phyloP scores from a whole-genome alignment of 2,797 vertebrate genomes.

The Eulemur albifrons region DNA sequence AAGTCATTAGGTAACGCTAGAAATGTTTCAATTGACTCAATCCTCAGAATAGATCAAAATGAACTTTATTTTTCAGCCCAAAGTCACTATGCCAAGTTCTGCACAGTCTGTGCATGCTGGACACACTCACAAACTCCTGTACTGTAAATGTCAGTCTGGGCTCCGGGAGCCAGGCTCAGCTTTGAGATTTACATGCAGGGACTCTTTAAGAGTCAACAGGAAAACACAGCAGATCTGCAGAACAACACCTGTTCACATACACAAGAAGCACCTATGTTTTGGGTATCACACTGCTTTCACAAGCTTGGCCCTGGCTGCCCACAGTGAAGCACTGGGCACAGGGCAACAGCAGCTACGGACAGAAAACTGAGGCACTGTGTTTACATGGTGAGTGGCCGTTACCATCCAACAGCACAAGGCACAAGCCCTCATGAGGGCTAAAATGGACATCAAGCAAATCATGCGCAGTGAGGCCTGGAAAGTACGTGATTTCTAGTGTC shows the following conservation, averaged over 20 bases:
- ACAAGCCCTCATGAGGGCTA: constrained; percentile 82
- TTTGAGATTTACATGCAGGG: constrained; percentile 86
- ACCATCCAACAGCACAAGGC: constrained; percentile 80
- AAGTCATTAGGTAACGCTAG: constrained; percentile 75
- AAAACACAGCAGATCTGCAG: constrained; percentile 81
- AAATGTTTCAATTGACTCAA: constrained; percentile 76
- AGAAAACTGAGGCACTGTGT: constrained; percentile 78
- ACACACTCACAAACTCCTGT: constrained; percentile 74
- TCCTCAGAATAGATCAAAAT: constrained; percentile 67
- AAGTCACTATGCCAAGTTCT: constrained; percentile 68
- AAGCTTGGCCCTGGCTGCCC: constrained; percentile 81
- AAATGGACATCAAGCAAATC: constrained; percentile 77
- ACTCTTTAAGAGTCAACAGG: constrained; percentile 84
- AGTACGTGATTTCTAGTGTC: constrained; percentile 66
- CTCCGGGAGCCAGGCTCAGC: constrained; percentile 83
- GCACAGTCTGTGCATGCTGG: constrained; percentile 47
- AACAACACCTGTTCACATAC: constrained; percentile 80
- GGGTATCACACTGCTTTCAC: constrained; percentile 76
- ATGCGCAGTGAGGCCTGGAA: constrained; percentile 71
- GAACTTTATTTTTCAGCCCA: constrained; percentile 70
- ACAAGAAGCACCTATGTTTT: constrained; percentile 77
- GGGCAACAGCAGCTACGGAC: constrained; percentile 76
- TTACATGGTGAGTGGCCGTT: constrained; percentile 72
- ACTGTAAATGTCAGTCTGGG: constrained; percentile 75
- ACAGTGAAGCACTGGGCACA: constrained; percentile 75